Conservation (phyloP, 2,797 vertebrate species). For the Neoniphon sammara region DNA sequence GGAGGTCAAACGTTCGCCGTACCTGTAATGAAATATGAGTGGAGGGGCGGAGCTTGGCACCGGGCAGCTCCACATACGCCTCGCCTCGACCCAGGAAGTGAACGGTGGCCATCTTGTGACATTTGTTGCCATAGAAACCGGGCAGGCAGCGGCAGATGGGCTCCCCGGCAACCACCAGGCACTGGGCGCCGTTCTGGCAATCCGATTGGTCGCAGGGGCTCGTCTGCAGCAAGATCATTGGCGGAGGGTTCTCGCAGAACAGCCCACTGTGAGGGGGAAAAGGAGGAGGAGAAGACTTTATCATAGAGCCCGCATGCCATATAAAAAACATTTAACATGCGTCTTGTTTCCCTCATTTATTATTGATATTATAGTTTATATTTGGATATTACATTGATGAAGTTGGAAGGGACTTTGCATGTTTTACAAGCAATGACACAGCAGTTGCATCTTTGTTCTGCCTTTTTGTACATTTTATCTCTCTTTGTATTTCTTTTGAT, state of each 20-base stretch:
- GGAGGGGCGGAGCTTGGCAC: slow-evolving; percentile 87
- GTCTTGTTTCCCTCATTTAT: slow-evolving; percentile 1
- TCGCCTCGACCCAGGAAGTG: slow-evolving; percentile 92
- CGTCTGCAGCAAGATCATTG: slow-evolving; percentile 96
- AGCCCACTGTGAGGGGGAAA: slow-evolving; percentile 82
- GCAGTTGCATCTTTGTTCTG: no score
- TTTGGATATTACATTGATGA: background rate
- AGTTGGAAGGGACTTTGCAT: background rate
- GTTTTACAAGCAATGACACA: slow-evolving; percentile 27
- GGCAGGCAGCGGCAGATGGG: slow-evolving; percentile 93
- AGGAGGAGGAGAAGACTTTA: slow-evolving; percentile 40
- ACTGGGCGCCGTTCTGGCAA: slow-evolving; percentile 94
- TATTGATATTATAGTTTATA: background rate
- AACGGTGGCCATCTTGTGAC: slow-evolving; percentile 92
- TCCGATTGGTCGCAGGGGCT: slow-evolving; percentile 95
- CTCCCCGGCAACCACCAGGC: slow-evolving; percentile 89
- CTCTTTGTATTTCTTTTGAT: background rate
- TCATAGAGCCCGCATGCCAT: slow-evolving; percentile 12
- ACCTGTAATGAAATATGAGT: slow-evolving; percentile 96
- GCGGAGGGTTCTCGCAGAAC: slow-evolving; percentile 93
- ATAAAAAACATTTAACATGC: slow-evolving; percentile 16
- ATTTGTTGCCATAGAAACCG: slow-evolving; percentile 91
- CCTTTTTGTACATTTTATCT: background rate
- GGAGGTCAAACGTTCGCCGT: slow-evolving; percentile 7
- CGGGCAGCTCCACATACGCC: slow-evolving; percentile 89